Evolutionary conservation across 1,140 invertebrate genomes (phyloP).

Genomic region (Mycetomoellerius zeteki): DNA sequence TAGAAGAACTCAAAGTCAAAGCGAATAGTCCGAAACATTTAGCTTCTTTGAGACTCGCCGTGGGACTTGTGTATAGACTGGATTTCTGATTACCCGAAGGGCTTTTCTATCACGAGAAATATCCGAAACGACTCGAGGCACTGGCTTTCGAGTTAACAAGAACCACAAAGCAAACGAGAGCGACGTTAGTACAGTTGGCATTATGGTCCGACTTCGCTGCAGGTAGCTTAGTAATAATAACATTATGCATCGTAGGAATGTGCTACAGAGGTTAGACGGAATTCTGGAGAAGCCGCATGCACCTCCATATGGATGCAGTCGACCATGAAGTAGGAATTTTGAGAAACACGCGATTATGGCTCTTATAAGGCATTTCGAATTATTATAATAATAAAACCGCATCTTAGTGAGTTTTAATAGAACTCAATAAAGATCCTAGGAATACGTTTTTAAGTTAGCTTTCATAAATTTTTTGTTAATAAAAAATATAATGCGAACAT

Average conservation of each 20-base stretch:
- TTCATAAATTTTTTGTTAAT: neutral
- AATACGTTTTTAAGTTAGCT: neutral
- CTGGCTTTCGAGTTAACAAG: conserved; percentile 37
- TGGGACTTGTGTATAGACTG: neutral
- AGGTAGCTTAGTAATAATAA: conserved; percentile 64
- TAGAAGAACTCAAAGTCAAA: conserved; percentile 46
- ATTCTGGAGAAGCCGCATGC: conserved; percentile 48
- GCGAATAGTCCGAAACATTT: conserved; percentile 48
- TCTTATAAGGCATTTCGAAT: neutral
- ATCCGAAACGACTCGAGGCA: conserved; percentile 40
- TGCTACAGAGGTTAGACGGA: conserved; percentile 36
- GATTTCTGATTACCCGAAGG: conserved; percentile 58
- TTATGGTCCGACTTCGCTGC: conserved; percentile 28
- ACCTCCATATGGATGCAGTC: neutral
- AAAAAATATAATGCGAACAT: neutral
- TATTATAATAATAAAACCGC: neutral
- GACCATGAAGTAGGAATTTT: conserved; percentile 3
- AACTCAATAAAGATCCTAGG: neutral
- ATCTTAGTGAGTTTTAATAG: neutral
- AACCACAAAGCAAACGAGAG: conserved; percentile 68
- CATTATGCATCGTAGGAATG: conserved; percentile 18
- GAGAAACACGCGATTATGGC: neutral
- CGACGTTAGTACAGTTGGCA: conserved; percentile 55
- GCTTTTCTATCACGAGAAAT: conserved; percentile 63
- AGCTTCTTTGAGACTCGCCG: conserved; percentile 51